phyloP scores from a whole-genome alignment of 2,888 invertebrate species.

The Neocrepidodera transversa region DNA sequence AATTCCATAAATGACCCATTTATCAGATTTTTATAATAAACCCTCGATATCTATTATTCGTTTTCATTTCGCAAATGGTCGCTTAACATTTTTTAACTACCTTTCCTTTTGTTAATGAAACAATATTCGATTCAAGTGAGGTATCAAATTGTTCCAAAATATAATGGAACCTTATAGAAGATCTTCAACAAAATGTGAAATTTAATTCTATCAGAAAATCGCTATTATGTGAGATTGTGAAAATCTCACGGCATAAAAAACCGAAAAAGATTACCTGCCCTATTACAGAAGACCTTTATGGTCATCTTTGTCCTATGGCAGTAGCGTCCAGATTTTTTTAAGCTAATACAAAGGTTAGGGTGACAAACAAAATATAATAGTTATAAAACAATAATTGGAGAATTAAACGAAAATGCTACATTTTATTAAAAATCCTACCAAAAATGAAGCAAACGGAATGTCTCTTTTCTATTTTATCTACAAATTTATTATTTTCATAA shows the following conservation, averaged over 20 bases:
- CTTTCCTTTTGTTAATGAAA: constrained; percentile 16
- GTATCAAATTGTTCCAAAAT: constrained; percentile 24
- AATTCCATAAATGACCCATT: too few species aligned
- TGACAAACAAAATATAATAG: too few species aligned
- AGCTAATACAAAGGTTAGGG: too few species aligned
- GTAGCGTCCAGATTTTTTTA: constrained; percentile 51
- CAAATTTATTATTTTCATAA: too few species aligned
- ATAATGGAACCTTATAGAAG: constrained; percentile 17
- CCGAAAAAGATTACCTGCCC: constrained; percentile 49
- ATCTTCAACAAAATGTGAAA: constrained; percentile 45
- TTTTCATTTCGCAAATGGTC: too few species aligned
- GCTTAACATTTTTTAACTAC: background rate
- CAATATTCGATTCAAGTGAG: constrained; percentile 9
- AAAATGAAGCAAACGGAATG: too few species aligned
- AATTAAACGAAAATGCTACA: too few species aligned
- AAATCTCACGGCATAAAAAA: constrained; percentile 53
- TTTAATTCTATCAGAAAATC: constrained; percentile 49
- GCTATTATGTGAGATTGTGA: constrained; percentile 44
- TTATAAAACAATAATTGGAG: too few species aligned
- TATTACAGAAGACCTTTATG: constrained; percentile 47
- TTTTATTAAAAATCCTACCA: too few species aligned
- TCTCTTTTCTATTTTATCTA: too few species aligned
- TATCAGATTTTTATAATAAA: too few species aligned
- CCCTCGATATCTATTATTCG: too few species aligned
- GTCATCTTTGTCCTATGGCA: constrained; percentile 49